phyloP scores from a whole-genome alignment of 2,797 vertebrate genomes.

The Scolopax bukidnonensis region DNA sequence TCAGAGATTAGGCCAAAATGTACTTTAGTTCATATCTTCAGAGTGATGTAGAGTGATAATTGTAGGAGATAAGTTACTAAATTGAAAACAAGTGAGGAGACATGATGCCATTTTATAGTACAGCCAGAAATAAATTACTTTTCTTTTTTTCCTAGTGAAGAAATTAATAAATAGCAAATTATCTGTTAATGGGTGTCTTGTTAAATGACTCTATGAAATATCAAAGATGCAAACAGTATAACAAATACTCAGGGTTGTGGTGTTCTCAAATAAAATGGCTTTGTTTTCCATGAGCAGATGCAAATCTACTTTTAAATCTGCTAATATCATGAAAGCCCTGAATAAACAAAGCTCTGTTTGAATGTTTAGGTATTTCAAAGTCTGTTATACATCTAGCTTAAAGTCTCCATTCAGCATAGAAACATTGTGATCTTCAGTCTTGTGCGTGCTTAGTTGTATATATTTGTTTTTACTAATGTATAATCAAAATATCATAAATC shows the following conservation, averaged over 20 bases:
- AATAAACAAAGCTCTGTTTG: not conserved
- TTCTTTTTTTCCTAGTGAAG: not conserved
- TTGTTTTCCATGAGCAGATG: not conserved
- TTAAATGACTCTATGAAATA: not conserved
- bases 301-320: not conserved
- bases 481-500: constrained; percentile 14
- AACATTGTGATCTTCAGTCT: not conserved
- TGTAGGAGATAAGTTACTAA: not conserved
- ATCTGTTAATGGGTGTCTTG: not conserved
- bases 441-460: not conserved
- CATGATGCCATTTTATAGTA: not conserved
- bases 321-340: not conserved
- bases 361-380: not conserved
- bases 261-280: not conserved
- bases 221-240: not conserved
- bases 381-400: not conserved
- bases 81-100: not conserved
- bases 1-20: not conserved
- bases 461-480: not conserved
- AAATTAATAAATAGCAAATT: not conserved
- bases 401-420: not conserved
- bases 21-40: not conserved
- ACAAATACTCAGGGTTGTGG: not conserved
- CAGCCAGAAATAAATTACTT: not conserved
- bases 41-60: not conserved